phyloP scores from a whole-genome alignment of 2,797 vertebrate genomes.

The Austrolebias charrua region DNA sequence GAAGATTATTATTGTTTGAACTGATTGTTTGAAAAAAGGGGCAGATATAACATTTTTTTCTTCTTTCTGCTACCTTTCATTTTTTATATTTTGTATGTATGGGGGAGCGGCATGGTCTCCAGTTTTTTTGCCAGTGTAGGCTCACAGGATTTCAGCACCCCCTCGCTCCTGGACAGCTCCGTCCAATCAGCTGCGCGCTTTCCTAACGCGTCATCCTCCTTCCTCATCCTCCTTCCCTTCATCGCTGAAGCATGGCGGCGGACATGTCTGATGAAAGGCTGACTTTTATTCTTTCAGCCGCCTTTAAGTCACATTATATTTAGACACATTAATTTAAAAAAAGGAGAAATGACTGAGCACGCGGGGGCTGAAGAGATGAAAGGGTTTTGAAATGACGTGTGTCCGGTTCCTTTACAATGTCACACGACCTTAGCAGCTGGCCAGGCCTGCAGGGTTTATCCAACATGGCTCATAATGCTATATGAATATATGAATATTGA shows the following conservation, averaged over 20 bases:
- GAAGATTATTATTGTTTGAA: too few relatives aligned
- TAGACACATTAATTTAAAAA: neutral
- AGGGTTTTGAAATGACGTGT: conserved; percentile 47
- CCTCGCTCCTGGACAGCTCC: conserved; percentile 76
- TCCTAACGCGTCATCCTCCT: conserved; percentile 54
- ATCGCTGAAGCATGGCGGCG: conserved; percentile 65
- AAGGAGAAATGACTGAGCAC: neutral
- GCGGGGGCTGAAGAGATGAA: neutral
- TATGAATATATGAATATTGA: neutral
- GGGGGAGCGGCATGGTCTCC: conserved; percentile 7
- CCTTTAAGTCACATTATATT: neutral
- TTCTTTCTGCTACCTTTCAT: too few relatives aligned
- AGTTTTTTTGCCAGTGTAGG: conserved; percentile 57
- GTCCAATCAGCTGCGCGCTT: conserved; percentile 61
- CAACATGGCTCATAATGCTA: neutral
- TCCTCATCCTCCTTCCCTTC: conserved; percentile 50
- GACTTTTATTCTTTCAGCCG: conserved; percentile 26
- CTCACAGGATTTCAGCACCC: conserved; percentile 79
- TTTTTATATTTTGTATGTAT: too few relatives aligned
- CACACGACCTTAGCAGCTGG: conserved; percentile 67
- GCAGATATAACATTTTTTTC: too few relatives aligned
- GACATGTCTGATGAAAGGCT: conserved; percentile 45
- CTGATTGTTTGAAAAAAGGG: too few relatives aligned
- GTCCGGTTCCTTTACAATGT: conserved; percentile 66
- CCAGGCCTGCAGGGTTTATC: conserved; percentile 36